These are phyloP conservation scores for Rhagonycha fulva DNA, from an alignment of 2,888 invertebrate genomes.

Conservation along the genomic window DNA sequence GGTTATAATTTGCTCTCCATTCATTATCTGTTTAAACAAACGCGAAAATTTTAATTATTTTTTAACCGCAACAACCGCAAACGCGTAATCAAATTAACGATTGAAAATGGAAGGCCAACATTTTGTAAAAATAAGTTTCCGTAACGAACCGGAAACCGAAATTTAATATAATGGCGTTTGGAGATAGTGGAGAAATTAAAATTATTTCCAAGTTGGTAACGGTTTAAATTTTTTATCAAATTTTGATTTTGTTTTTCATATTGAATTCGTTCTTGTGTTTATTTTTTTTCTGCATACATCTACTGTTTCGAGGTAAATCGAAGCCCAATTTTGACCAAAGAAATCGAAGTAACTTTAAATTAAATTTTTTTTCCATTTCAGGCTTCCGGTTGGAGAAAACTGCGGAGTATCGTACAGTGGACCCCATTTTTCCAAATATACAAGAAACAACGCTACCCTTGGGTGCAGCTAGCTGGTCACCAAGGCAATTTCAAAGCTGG, in stretches of 20 bases:
- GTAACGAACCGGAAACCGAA: not conserved
- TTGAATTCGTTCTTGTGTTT: too few relatives aligned
- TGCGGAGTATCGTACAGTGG: slow-evolving; percentile 94
- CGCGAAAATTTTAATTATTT: not conserved
- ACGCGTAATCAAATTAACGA: not conserved
- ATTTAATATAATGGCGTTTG: not conserved
- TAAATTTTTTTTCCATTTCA: slow-evolving; percentile 57
- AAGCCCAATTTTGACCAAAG: too few relatives aligned
- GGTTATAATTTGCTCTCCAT: too few relatives aligned
- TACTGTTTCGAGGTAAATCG: too few relatives aligned
- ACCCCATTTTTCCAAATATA: slow-evolving; percentile 96
- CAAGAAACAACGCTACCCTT: slow-evolving; percentile 93
- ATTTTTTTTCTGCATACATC: too few relatives aligned
- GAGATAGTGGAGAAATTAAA: not conserved
- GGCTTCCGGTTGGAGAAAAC: slow-evolving; percentile 93
- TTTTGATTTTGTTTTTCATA: too few relatives aligned
- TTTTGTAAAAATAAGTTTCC: not conserved
- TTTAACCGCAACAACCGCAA: not conserved
- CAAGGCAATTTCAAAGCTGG: slow-evolving; percentile 95
- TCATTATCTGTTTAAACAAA: not conserved
- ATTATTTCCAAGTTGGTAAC: not conserved
- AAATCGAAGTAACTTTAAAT: not conserved
- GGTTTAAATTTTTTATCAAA: not conserved
- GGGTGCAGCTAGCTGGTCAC: slow-evolving; percentile 95
- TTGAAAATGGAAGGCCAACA: not conserved